These are phyloP conservation scores for Epinephelus cyanopodus DNA, from an alignment of 2,113 vertebrate genomes.

Conservation along the genomic window DNA sequence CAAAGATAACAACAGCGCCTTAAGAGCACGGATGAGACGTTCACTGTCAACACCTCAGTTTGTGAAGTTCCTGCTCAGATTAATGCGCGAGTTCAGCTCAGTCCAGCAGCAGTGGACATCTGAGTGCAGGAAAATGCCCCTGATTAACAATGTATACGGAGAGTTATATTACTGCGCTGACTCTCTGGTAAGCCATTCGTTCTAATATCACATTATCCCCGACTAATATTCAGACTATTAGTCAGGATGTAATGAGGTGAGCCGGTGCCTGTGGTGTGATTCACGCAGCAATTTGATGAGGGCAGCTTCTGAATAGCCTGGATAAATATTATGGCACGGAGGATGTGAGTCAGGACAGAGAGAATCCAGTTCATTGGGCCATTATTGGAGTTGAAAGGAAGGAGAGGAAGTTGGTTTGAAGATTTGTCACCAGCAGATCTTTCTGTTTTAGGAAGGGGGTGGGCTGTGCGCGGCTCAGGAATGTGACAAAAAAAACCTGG, in stretches of 20 bases:
- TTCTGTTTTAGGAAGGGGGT: slow-evolving; percentile 59
- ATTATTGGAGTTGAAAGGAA: slow-evolving; percentile 73
- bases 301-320: slow-evolving; percentile 65
- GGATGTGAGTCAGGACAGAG: slow-evolving; percentile 80
- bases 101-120: not conserved
- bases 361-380: slow-evolving; percentile 65
- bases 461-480: slow-evolving; percentile 61
- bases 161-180: not conserved
- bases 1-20: slow-evolving; percentile 82
- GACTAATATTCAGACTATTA: slow-evolving; percentile 72
- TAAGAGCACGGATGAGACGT: slow-evolving; percentile 81
- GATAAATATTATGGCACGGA: slow-evolving; percentile 77
- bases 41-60: slow-evolving; percentile 75
- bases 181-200: not conserved
- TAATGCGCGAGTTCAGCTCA: slow-evolving; percentile 48
- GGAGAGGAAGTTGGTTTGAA: slow-evolving; percentile 75
- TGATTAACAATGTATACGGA: not conserved
- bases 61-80: slow-evolving; percentile 66
- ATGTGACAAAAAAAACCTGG: slow-evolving; percentile 57
- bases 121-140: not conserved
- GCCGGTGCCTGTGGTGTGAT: slow-evolving; percentile 51
- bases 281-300: slow-evolving; percentile 65
- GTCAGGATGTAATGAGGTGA: slow-evolving; percentile 64
- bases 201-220: slow-evolving; percentile 11
- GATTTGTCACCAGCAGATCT: slow-evolving; percentile 78